phyloP scores from a whole-genome alignment of 35 echinoderm and acorn worm species.

The Hemicentrotus pulcherrimus region DNA sequence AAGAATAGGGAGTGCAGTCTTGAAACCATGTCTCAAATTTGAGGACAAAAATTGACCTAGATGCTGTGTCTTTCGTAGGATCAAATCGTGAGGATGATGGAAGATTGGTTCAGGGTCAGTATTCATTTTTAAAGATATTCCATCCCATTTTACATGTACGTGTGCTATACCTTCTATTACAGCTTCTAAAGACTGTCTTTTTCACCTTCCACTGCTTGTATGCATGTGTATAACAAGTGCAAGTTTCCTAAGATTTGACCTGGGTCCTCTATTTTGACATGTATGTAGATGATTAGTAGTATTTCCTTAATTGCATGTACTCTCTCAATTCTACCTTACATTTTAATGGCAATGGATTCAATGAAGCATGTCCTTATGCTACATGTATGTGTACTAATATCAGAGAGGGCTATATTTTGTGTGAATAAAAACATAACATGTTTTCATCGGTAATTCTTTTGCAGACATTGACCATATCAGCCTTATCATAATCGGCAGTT shows the following conservation, averaged over 20 bases:
- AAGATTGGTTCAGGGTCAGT: not conserved
- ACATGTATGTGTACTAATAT: not conserved
- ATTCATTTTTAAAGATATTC: not conserved
- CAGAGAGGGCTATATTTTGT: no score
- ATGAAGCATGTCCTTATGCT: not conserved
- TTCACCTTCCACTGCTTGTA: not conserved
- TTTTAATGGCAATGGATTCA: not conserved
- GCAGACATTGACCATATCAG: no score
- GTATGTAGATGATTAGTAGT: not conserved
- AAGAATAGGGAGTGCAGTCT: not conserved
- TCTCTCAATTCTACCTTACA: not conserved
- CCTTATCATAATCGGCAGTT: no score
- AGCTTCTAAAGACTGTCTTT: not conserved
- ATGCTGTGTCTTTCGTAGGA: constrained; percentile 17
- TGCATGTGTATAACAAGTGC: not conserved
- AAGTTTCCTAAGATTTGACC: not conserved
- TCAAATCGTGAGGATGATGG: not conserved
- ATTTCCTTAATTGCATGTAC: not conserved
- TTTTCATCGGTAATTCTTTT: no score
- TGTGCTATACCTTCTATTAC: not conserved
- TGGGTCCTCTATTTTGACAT: not conserved
- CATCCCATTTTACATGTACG: not conserved
- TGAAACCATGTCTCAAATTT: not conserved
- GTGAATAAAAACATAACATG: no score
- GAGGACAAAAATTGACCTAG: not conserved